Conservation (phyloP, 2,888 invertebrate genomes). For the Drosophila helvetica region DNA sequence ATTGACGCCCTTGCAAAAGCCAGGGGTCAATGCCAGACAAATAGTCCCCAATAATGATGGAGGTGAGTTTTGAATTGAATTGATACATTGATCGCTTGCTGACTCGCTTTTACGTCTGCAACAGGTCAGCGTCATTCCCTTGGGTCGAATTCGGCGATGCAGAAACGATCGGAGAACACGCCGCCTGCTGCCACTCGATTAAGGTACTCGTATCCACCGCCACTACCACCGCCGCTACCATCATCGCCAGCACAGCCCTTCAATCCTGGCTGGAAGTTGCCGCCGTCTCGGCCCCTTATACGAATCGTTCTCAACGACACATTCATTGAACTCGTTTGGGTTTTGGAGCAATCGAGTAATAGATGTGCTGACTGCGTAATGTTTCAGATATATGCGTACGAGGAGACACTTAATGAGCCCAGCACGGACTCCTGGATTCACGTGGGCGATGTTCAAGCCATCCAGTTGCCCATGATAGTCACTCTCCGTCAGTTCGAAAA, state of each 20-base stretch:
- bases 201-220: slow-evolving; percentile 82
- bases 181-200: slow-evolving; percentile 81
- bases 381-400: slow-evolving; percentile 97
- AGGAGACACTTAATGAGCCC: slow-evolving; percentile 90
- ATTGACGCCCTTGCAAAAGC: slow-evolving; percentile 56
- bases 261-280: slow-evolving; percentile 87
- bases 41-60: slow-evolving; percentile 42
- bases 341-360: slow-evolving; percentile 88
- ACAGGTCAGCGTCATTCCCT: slow-evolving; percentile 51
- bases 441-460: slow-evolving; percentile 96
- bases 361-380: slow-evolving; percentile 90
- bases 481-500: slow-evolving; percentile 95
- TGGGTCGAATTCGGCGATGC: slow-evolving; percentile 58
- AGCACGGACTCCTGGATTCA: slow-evolving; percentile 93
- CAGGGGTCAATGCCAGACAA: slow-evolving; percentile 56
- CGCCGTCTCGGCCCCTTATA: slow-evolving; percentile 92
- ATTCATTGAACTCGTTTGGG: slow-evolving; percentile 97
- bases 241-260: slow-evolving; percentile 78
- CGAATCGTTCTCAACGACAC: slow-evolving; percentile 91
- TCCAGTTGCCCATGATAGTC: slow-evolving; percentile 97
- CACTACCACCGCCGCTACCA: slow-evolving; percentile 84
- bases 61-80: slow-evolving; percentile 34
- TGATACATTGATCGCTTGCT: background rate
- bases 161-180: slow-evolving; percentile 63
- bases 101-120: background rate